Percentiles rank a stretch among this genome's conserved stretches.
phyloP scores from a whole-genome alignment of 2,888 invertebrate species.

The Salticus scenicus region DNA sequence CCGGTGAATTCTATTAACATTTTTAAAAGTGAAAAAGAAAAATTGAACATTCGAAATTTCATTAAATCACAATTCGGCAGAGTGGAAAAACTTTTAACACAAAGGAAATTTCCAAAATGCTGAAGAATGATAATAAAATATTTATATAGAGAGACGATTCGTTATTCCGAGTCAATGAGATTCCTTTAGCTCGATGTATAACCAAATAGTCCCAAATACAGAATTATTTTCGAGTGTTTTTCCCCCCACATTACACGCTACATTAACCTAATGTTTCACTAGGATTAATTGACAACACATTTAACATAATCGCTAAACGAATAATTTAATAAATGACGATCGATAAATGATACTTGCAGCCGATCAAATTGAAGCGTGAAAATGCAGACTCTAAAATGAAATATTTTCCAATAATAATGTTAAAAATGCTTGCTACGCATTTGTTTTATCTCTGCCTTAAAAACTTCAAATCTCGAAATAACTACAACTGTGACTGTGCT shows the following conservation, averaged over 20 bases:
- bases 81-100: no score
- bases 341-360: background rate
- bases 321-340: slow-evolving; percentile 13
- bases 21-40: no score
- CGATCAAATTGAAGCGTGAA: slow-evolving; percentile 5
- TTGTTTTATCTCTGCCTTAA: background rate
- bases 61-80: no score
- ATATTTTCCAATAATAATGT: background rate
- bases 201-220: background rate
- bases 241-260: background rate
- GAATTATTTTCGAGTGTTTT: slow-evolving; percentile 1
- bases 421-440: background rate
- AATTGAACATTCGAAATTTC: no score
- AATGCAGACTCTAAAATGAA: background rate
- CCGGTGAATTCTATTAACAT: no score
- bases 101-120: no score
- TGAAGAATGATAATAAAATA: no score
- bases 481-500: background rate
- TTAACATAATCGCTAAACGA: slow-evolving; percentile 9
- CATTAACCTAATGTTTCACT: slow-evolving; percentile 11
- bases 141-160: no score
- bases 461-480: background rate
- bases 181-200: no score
- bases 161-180: no score
- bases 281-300: slow-evolving; percentile 9